phyloP scores from a whole-genome alignment of 2,888 invertebrate genomes.

The Erannis defoliaria region DNA sequence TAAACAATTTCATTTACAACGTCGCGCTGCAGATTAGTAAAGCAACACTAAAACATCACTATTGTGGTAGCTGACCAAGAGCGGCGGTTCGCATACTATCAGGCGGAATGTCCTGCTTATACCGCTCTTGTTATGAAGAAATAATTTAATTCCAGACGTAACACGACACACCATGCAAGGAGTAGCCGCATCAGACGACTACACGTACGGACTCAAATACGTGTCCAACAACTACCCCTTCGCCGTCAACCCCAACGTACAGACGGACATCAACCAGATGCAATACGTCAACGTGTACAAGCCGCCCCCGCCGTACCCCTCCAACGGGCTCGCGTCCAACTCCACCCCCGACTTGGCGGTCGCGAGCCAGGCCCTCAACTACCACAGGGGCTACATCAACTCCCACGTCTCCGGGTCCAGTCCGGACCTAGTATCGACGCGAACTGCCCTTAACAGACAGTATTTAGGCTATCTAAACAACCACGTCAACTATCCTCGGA shows the following conservation, averaged over 20 bases:
- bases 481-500: conserved; percentile 67
- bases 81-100: no score
- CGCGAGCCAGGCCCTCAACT: conserved; percentile 87
- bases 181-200: conserved; percentile 62
- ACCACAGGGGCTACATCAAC: conserved; percentile 78
- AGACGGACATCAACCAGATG: conserved; percentile 79
- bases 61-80: no score
- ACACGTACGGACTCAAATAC: conserved; percentile 70
- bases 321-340: conserved; percentile 91
- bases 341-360: conserved; percentile 94
- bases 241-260: conserved; percentile 74
- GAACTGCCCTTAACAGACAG: conserved; percentile 87
- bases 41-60: no score
- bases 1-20: no score
- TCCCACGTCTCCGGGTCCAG: conserved; percentile 91
- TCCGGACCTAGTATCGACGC: conserved; percentile 92
- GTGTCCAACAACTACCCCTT: conserved; percentile 75
- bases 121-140: no score
- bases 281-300: conserved; percentile 90
- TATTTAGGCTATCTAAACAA: conserved; percentile 75
- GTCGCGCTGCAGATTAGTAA: no score
- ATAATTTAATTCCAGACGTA: conserved; percentile 74
- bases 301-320: conserved; percentile 95
- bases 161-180: conserved; percentile 81
- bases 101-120: no score